Conservation (phyloP, 2,113 vertebrate genomes). For the Istiophorus platypterus region DNA sequence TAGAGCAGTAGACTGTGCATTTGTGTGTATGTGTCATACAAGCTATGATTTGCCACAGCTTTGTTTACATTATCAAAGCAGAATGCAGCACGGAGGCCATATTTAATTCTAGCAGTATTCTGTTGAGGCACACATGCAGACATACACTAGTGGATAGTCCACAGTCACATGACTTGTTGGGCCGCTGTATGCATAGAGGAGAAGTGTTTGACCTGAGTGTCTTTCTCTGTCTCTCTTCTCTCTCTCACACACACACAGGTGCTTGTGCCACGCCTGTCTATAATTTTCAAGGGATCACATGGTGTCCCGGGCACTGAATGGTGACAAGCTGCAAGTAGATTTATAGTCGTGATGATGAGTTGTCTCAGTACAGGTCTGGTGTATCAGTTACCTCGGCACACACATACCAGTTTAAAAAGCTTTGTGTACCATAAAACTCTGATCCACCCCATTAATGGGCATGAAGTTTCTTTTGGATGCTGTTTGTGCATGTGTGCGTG, state of each 20-base stretch:
- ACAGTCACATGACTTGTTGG: constrained; percentile 60
- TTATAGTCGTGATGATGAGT: constrained; percentile 77
- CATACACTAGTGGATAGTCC: constrained; percentile 13
- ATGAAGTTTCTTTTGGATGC: constrained; percentile 56
- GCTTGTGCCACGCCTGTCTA: constrained; percentile 76
- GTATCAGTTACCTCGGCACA: constrained; percentile 81
- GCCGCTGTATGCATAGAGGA: constrained; percentile 12
- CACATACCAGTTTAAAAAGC: constrained; percentile 61
- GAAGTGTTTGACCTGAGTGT: constrained; percentile 41
- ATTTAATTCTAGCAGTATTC: constrained; percentile 67
- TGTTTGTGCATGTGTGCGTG: constrained; percentile 12
- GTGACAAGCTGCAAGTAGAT: constrained; percentile 81
- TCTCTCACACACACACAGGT: constrained; percentile 3
- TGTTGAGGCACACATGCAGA: constrained; percentile 28
- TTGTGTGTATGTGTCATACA: constrained; percentile 39
- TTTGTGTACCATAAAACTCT: constrained; percentile 77
- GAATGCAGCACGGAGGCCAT: constrained; percentile 64
- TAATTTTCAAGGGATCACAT: constrained; percentile 79
- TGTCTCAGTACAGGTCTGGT: constrained; percentile 63
- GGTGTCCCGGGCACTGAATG: constrained; percentile 69
- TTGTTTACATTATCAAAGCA: constrained; percentile 82
- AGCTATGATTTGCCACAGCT: constrained; percentile 75
- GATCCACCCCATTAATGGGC: constrained; percentile 72
- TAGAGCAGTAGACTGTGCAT: constrained; percentile 1
- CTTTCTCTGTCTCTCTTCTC: constrained; percentile 16